Base-by-base conservation (phyloP, 2,797 vertebrate genomes). In the Gymnothorax reevesii region DNA sequence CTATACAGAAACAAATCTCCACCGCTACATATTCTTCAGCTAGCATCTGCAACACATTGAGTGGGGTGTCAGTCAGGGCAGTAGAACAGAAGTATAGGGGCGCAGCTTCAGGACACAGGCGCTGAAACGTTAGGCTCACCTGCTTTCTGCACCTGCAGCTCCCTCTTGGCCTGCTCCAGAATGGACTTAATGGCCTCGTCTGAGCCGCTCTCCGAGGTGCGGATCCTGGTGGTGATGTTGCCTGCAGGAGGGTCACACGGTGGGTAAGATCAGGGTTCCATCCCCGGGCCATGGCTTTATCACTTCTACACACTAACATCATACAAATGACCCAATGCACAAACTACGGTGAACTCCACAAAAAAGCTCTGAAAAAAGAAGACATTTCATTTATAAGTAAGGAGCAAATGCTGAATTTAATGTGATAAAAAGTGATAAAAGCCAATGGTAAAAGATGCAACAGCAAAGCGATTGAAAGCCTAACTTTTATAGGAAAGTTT, bases 101-200 rank as follows among this genome's bases (percentile, higher is more conserved):
- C 15, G 15, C 13, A 17, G 60, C 15, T 2, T 69, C n/a, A n/a
- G 22, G 66, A 69, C 6, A 25, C 13, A 25, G 5, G 25, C n/a
- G 10, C 66, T 69, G 66, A 27, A 27, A 4, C 4, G n/a, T 8
- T 2, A 42, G 7, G 60, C 79, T 57, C 95, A 99, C 98, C 97
- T 69, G 97, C 97, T 97, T 98, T 99, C 95, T 98, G 98, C 92
- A 98, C 98, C 95, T 99, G 98, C 92, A 99, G 96, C 94, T 99
- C 98, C 95, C 97, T 94, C 95, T 98, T 99, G 92, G 98, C 98
- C 95, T 99, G 98, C 87, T 99, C 98, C 9, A 99, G 96, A 92
- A 99, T 99, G 91, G 97, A 98, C 95, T 98, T 98, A 95, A 99
- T 98, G 57, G 97, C 97, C 95, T 99, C 98, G 64, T 99, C 98